Conservation (phyloP, 2,797 vertebrate species). For the Chelidonichthys spinosus region DNA sequence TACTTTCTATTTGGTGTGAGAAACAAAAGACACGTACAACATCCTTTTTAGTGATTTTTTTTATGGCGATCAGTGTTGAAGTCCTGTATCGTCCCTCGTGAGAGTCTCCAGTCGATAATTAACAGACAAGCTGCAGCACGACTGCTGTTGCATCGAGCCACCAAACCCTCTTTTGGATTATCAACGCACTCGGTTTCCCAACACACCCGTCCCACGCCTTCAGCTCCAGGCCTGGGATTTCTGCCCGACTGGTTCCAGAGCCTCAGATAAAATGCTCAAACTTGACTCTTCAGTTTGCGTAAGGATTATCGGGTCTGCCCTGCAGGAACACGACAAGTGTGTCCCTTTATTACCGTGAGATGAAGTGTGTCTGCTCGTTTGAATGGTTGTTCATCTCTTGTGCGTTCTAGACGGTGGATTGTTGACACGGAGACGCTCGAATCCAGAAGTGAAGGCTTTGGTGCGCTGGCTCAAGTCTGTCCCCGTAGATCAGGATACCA, state of each 20-base stretch:
- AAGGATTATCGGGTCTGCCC: slow-evolving; percentile 44
- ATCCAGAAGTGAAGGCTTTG: slow-evolving; percentile 74
- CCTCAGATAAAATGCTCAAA: slow-evolving; percentile 43
- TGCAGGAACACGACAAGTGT: neutral
- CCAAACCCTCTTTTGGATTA: slow-evolving; percentile 27
- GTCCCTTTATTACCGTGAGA: neutral
- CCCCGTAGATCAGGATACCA: slow-evolving; percentile 83
- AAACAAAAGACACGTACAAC: no score
- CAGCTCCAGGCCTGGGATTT: slow-evolving; percentile 57
- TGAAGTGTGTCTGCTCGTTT: slow-evolving; percentile 3
- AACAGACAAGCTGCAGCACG: slow-evolving; percentile 51
- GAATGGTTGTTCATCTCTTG: slow-evolving; percentile 14
- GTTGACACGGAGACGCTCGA: slow-evolving; percentile 25
- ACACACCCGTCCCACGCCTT: slow-evolving; percentile 54
- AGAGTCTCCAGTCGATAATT: neutral
- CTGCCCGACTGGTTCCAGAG: slow-evolving; percentile 61
- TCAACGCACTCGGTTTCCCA: slow-evolving; percentile 25
- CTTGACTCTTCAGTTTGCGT: slow-evolving; percentile 41
- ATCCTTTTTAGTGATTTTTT: no score
- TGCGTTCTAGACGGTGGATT: slow-evolving; percentile 37
- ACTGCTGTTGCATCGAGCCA: slow-evolving; percentile 24
- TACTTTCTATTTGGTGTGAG: no score
- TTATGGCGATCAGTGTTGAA: no score
- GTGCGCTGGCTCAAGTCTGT: slow-evolving; percentile 85
- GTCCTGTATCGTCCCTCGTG: no score